These are phyloP conservation scores for Aethes cnicana DNA, from an alignment of 2,888 invertebrate species.

Conservation along the genomic window DNA sequence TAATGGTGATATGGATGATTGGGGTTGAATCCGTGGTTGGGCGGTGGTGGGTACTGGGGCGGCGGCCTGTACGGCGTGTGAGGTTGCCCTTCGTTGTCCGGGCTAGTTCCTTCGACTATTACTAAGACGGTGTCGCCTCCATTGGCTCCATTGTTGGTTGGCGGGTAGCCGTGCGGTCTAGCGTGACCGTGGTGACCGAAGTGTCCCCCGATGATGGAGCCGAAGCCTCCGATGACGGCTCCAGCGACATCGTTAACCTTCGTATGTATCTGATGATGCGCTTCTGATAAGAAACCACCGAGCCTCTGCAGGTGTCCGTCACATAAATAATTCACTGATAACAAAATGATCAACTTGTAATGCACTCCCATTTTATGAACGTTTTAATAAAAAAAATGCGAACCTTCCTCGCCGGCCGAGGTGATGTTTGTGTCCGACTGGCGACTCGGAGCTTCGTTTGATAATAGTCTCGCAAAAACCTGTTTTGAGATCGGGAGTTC, in stretches of 20 bases:
- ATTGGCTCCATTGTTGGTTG: too few species aligned
- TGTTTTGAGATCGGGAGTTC: conserved; percentile 30
- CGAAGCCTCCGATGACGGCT: conserved; percentile 49
- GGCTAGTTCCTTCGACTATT: conserved; percentile 44
- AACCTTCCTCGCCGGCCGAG: conserved; percentile 21
- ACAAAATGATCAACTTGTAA: conserved; percentile 34
- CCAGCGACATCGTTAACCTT: conserved; percentile 51
- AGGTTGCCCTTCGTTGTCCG: conserved; percentile 23
- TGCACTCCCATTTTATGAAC: conserved; percentile 35
- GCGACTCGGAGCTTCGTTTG: conserved; percentile 20
- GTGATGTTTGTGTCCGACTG: conserved; percentile 25
- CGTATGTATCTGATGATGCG: conserved; percentile 43
- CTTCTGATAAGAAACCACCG: conserved; percentile 44
- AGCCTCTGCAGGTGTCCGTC: conserved; percentile 38
- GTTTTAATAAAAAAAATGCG: conserved; percentile 33
- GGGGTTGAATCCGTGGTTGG: conserved; percentile 16
- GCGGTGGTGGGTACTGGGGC: conserved; percentile 21
- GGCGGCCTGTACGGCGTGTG: conserved; percentile 16
- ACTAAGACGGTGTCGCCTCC: conserved; percentile 43
- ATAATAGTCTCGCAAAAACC: conserved; percentile 33
- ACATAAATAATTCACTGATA: conserved; percentile 35
- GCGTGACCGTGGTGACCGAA: conserved; percentile 35
- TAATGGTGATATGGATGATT: conserved; percentile 23
- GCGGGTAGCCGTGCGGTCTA: too few species aligned
- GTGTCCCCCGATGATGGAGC: conserved; percentile 44